A percentile compares a stretch with the other conserved stretches of the same genome.
Conservation (phyloP, 2,888 invertebrate species). For the Anaspis maculata region DNA sequence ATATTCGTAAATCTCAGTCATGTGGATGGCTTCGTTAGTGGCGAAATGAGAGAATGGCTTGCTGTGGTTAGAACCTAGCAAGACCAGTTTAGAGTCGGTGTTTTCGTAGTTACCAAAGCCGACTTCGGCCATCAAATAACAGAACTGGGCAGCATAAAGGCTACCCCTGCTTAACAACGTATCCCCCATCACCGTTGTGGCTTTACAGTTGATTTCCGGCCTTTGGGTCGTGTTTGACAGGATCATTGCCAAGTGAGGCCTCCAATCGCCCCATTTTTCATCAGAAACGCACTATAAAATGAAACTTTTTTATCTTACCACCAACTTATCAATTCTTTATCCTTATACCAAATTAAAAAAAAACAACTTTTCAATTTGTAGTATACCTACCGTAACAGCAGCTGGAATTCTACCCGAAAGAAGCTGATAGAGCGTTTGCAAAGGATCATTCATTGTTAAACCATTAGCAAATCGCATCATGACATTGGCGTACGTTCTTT, state of each 20-base stretch:
- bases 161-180: conserved; percentile 67
- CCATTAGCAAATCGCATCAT: conserved; percentile 84
- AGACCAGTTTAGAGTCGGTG: conserved; percentile 59
- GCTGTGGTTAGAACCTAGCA: conserved; percentile 70
- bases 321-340: no score
- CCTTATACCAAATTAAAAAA: no score
- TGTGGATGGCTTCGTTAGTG: conserved; percentile 77
- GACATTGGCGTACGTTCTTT: conserved; percentile 75
- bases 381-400: conserved; percentile 57
- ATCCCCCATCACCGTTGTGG: conserved; percentile 69
- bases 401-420: conserved; percentile 75
- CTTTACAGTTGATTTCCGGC: conserved; percentile 69
- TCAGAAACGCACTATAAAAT: conserved; percentile 56
- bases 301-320: conserved; percentile 2
- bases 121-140: conserved; percentile 82
- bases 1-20: conserved; percentile 94
- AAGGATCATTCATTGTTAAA: conserved; percentile 73
- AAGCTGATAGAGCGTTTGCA: conserved; percentile 89
- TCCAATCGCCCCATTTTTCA: conserved; percentile 86
- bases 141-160: conserved; percentile 88
- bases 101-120: conserved; percentile 45
- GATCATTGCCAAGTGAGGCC: conserved; percentile 93
- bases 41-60: conserved; percentile 62
- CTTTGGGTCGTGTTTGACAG: conserved; percentile 73
- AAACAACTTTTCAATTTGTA: neutral